Conservation (phyloP, 2,797 vertebrate genomes). For the Falco novaeseelandiae region DNA sequence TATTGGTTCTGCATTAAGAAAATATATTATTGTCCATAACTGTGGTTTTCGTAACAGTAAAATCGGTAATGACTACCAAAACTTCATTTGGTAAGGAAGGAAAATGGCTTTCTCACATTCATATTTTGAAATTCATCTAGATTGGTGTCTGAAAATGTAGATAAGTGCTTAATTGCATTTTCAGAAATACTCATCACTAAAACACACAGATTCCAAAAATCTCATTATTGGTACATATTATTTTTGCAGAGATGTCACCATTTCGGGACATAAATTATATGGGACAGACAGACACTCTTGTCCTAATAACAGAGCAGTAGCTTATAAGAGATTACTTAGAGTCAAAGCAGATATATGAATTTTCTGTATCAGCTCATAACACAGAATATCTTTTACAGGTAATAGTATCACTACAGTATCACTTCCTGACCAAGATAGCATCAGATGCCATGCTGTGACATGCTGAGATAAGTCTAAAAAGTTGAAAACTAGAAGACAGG, state of each 20-base stretch:
- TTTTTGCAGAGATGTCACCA: background rate
- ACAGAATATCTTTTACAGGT: background rate
- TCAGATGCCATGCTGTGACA: background rate
- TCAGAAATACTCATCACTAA: background rate
- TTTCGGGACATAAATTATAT: background rate
- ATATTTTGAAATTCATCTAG: background rate
- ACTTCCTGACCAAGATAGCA: background rate
- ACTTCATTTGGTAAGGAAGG: background rate
- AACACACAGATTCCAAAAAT: background rate
- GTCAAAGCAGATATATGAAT: background rate
- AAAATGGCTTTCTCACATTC: background rate
- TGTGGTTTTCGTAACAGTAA: background rate
- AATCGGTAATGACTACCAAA: background rate
- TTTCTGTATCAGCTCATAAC: background rate
- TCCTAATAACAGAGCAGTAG: background rate
- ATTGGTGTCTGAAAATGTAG: background rate
- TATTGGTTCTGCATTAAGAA: background rate
- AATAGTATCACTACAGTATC: background rate
- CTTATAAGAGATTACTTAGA: background rate
- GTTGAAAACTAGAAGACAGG: background rate
- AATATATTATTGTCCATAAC: background rate
- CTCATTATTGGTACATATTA: background rate
- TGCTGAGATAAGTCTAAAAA: background rate
- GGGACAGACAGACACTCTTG: background rate
- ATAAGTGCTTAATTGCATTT: background rate